These are phyloP conservation scores for Gallinago paraguaiae DNA, from an alignment of 2,113 vertebrate genomes.

Conservation along the genomic window DNA sequence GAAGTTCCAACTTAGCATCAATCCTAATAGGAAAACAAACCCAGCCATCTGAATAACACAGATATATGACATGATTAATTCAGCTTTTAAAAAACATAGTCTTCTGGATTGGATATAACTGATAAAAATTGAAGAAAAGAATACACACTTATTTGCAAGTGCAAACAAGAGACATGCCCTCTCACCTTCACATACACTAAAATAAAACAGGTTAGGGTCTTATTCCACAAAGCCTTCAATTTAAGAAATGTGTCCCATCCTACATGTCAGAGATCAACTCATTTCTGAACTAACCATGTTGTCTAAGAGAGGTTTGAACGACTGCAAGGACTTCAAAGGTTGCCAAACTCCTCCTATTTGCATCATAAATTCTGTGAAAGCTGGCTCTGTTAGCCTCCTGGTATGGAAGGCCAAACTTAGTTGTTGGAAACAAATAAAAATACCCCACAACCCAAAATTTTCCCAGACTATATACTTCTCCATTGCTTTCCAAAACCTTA, in stretches of 20 bases:
- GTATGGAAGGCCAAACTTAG: not conserved
- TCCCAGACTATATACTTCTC: not conserved
- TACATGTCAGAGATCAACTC: not conserved
- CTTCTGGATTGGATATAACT: not conserved
- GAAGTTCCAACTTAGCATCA: not conserved
- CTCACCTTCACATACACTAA: not conserved
- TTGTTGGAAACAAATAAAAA: not conserved
- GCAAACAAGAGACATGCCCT: not conserved
- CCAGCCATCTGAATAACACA: not conserved
- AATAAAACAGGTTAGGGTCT: not conserved
- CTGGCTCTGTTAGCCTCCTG: not conserved
- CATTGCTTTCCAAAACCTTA: not conserved
- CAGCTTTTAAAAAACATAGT: not conserved
- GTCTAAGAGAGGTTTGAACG: not conserved
- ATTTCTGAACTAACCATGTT: not conserved
- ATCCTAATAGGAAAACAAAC: not conserved
- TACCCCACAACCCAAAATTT: rapidly evolving
- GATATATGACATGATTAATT: not conserved
- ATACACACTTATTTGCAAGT: not conserved
- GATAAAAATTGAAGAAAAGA: not conserved
- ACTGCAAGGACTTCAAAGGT: not conserved
- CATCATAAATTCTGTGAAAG: not conserved
- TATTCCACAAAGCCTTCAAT: not conserved
- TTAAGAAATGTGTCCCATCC: not conserved
- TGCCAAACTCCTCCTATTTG: not conserved